These are phyloP conservation scores for Masticophis lateralis DNA, from an alignment of 2,797 vertebrate species.

Conservation along the genomic window DNA sequence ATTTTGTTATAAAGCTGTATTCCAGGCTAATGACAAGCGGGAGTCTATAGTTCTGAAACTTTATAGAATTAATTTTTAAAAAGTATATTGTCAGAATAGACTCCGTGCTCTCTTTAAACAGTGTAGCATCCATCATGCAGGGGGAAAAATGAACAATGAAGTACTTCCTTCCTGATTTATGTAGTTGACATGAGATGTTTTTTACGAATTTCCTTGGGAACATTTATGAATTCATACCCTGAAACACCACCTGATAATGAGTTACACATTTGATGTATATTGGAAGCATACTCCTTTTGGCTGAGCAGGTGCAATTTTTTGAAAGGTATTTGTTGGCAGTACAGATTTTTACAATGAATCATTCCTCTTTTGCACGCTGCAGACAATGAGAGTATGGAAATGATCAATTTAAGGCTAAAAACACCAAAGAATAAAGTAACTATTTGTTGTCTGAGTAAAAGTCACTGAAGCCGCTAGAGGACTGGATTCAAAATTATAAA, in stretches of 20 bases:
- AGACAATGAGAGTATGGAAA: slow-evolving; percentile 17
- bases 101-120: neutral
- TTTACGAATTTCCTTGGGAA: slow-evolving; percentile 66
- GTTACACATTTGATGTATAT: slow-evolving; percentile 64
- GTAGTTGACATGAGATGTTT: slow-evolving; percentile 58
- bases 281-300: slow-evolving; percentile 63
- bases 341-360: slow-evolving; percentile 35
- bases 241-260: slow-evolving; percentile 64
- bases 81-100: neutral
- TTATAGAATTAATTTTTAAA: neutral
- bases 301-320: slow-evolving; percentile 54
- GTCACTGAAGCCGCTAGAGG: neutral
- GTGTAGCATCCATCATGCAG: slow-evolving; percentile 10
- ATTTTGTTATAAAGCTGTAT: slow-evolving; percentile 9
- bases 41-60: rapidly evolving
- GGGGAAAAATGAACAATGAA: neutral
- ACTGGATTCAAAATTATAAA: neutral
- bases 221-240: slow-evolving; percentile 51
- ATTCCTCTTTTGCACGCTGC: slow-evolving; percentile 34
- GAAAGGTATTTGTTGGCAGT: slow-evolving; percentile 49
- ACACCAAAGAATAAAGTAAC: neutral
- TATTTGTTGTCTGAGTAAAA: neutral
- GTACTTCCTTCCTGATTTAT: slow-evolving; percentile 52
- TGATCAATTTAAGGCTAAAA: slow-evolving; percentile 15
- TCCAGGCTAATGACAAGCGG: neutral